These are phyloP conservation scores for Sweltsa coloradensis DNA, from an alignment of 1,140 invertebrate genomes.

Conservation along the genomic window DNA sequence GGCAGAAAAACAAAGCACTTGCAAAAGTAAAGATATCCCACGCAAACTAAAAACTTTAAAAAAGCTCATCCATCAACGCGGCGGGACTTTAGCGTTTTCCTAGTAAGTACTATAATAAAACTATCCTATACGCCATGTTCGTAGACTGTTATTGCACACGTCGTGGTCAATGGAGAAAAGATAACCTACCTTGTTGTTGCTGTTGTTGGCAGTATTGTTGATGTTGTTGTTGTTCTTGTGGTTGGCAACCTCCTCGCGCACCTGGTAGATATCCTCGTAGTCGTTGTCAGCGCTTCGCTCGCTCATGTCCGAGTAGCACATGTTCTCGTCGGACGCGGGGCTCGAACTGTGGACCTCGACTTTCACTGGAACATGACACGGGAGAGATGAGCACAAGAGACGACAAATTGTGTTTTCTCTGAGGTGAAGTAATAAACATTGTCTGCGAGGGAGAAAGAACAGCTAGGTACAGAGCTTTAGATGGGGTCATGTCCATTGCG, in stretches of 20 bases:
- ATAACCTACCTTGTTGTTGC: too few relatives aligned
- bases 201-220: too few relatives aligned
- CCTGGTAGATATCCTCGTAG: constrained; percentile 56
- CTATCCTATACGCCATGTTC: too few relatives aligned
- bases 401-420: neutral
- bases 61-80: too few relatives aligned
- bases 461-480: constrained; percentile 20
- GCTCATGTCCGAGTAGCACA: constrained; percentile 38
- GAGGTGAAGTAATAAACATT: constrained; percentile 8
- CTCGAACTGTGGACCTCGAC: constrained; percentile 48
- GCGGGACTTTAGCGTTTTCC: too few relatives aligned
- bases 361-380: constrained; percentile 35
- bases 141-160: too few relatives aligned
- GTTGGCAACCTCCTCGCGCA: neutral
- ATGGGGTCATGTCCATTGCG: constrained; percentile 15
- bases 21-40: too few relatives aligned
- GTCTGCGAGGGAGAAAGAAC: constrained; percentile 28
- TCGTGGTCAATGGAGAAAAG: too few relatives aligned
- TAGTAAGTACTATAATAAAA: too few relatives aligned
- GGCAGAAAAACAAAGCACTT: too few relatives aligned
- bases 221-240: too few relatives aligned
- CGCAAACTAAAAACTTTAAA: too few relatives aligned
- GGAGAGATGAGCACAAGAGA: constrained; percentile 7
- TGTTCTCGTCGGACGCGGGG: constrained; percentile 41
- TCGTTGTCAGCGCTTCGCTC: constrained; percentile 42